Evolutionary conservation across 2,797 vertebrate genomes (phyloP).

Genomic region (Orestias chungarensis): DNA sequence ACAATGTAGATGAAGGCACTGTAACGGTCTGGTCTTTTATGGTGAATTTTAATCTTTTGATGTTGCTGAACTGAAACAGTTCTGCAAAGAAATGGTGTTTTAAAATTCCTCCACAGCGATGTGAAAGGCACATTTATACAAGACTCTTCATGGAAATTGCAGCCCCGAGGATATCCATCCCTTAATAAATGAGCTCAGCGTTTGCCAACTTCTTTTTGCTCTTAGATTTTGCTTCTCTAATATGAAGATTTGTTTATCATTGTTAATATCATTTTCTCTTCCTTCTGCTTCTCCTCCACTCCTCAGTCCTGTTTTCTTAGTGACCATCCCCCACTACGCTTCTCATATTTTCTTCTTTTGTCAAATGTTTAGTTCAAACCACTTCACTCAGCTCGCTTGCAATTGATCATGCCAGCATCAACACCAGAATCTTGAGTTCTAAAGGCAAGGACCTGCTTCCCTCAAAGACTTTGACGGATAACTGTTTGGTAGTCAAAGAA

Average conservation of each 20-base stretch:
- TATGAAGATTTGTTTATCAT: neutral
- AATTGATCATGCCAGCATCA: slow-evolving; percentile 8
- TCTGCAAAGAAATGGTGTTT: neutral
- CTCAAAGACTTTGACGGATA: neutral
- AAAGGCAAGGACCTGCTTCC: neutral
- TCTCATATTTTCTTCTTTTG: slow-evolving; percentile 1
- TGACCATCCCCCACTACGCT: too few relatives aligned
- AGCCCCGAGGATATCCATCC: neutral
- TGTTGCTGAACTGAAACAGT: neutral
- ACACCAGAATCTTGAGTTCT: neutral
- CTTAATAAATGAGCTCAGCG: neutral
- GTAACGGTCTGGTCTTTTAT: neutral
- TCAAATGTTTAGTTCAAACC: neutral
- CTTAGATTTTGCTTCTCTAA: neutral
- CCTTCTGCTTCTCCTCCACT: neutral
- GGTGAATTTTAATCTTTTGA: neutral
- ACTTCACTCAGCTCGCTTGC: neutral
- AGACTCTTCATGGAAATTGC: neutral
- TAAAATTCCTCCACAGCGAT: neutral
- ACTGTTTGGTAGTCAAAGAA: neutral
- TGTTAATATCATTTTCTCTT: too few relatives aligned
- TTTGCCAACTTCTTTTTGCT: neutral
- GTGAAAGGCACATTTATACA: neutral
- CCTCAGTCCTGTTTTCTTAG: neutral
- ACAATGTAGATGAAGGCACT: neutral